phyloP scores from a whole-genome alignment of 2,888 invertebrate genomes.

The Mimumesa dahlbomi region DNA sequence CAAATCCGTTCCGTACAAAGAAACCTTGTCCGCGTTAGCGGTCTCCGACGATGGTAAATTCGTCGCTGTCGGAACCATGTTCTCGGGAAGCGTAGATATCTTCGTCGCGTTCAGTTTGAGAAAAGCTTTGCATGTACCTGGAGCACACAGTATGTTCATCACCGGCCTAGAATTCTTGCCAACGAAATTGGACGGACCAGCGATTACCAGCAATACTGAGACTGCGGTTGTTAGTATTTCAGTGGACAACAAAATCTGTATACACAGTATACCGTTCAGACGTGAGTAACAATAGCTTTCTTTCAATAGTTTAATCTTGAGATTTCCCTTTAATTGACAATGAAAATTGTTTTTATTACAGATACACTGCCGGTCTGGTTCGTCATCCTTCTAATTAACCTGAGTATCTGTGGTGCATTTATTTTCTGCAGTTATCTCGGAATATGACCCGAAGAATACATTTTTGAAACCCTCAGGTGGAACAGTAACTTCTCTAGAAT shows the following conservation, averaged over 20 bases:
- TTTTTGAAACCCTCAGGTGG: background rate
- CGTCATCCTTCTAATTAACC: slow-evolving; percentile 87
- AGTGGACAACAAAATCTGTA: slow-evolving; percentile 95
- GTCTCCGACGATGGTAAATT: slow-evolving; percentile 96
- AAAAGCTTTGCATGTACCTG: slow-evolving; percentile 90
- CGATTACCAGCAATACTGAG: slow-evolving; percentile 88
- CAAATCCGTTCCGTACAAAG: slow-evolving; percentile 84
- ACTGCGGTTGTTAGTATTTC: slow-evolving; percentile 96
- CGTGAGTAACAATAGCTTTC: slow-evolving; percentile 82
- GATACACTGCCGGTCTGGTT: slow-evolving; percentile 91
- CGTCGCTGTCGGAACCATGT: slow-evolving; percentile 96
- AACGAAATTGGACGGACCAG: slow-evolving; percentile 85
- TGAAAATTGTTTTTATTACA: slow-evolving; percentile 80
- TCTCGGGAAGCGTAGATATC: slow-evolving; percentile 94
- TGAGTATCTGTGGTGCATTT: slow-evolving; percentile 90
- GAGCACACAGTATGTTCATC: slow-evolving; percentile 97
- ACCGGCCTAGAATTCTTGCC: slow-evolving; percentile 97
- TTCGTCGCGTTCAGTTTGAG: slow-evolving; percentile 95
- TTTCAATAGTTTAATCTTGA: background rate
- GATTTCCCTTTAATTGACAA: background rate
- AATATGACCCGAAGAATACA: slow-evolving; percentile 79
- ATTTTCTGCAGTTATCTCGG: slow-evolving; percentile 91
- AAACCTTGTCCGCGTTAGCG: slow-evolving; percentile 91
- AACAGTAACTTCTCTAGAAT: slow-evolving; percentile 29
- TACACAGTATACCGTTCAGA: slow-evolving; percentile 91